phyloP scores from a whole-genome alignment of 2,113 vertebrate genomes.

The Etheostoma cragini region DNA sequence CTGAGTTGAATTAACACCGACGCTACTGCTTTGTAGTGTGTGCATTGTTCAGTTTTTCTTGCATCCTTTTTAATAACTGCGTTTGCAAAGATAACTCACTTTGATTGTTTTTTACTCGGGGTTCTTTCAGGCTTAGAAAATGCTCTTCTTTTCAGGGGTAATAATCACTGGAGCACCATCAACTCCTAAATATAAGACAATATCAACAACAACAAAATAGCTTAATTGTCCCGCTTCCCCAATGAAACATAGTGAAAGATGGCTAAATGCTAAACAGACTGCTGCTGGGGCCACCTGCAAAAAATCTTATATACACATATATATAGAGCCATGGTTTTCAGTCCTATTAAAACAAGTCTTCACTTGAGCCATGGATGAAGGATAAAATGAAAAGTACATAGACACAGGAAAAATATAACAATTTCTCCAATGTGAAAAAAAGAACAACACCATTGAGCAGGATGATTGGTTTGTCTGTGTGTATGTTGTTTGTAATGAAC shows the following conservation, averaged over 20 bases:
- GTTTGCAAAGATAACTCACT: conserved; percentile 13
- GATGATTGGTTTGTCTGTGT: not conserved
- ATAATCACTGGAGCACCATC: conserved; percentile 28
- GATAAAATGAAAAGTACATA: not conserved
- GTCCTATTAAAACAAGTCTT: too few relatives aligned
- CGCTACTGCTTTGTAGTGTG: conserved; percentile 6
- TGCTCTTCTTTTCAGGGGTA: conserved; percentile 1
- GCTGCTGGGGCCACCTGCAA: not conserved
- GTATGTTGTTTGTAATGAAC: not conserved
- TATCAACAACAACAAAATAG: conserved; percentile 8
- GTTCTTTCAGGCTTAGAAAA: conserved; percentile 30
- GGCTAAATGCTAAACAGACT: not conserved
- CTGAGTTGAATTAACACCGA: conserved; percentile 27
- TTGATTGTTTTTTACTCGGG: conserved; percentile 8
- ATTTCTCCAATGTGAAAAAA: not conserved
- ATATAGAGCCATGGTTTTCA: too few relatives aligned
- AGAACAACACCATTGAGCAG: not conserved
- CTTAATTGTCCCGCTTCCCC: not conserved
- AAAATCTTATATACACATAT: too few relatives aligned
- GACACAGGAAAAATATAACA: not conserved
- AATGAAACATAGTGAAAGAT: conserved; percentile 4
- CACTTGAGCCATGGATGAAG: too few relatives aligned
- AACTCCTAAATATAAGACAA: conserved; percentile 5
- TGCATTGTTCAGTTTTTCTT: conserved; percentile 1
- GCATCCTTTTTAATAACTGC: conserved; percentile 1